Conservation (phyloP, 2,888 invertebrate species). For the Parnassius orleans region DNA sequence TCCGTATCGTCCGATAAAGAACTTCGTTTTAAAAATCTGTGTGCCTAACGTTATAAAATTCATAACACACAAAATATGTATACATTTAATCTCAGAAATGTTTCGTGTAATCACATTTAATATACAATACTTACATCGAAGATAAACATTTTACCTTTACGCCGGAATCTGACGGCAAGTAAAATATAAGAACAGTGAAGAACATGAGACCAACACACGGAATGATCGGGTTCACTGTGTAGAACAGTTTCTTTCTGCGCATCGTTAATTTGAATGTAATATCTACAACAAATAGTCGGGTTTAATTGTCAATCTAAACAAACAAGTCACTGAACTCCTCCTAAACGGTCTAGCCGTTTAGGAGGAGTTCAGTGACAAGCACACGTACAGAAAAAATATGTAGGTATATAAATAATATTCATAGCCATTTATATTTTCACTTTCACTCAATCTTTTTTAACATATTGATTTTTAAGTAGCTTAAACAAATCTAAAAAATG, state of each 20-base stretch:
- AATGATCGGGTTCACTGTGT: slow-evolving; percentile 97
- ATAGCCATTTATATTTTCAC: no score
- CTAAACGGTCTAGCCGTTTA: no score
- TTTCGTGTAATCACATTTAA: not conserved
- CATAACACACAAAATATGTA: slow-evolving; percentile 11
- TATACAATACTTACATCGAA: slow-evolving; percentile 23
- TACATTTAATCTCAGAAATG: slow-evolving; percentile 3
- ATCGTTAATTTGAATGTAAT: slow-evolving; percentile 99
- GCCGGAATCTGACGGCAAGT: slow-evolving; percentile 97
- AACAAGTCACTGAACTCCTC: no score
- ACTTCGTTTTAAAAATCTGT: slow-evolving; percentile 23
- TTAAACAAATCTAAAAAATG: no score
- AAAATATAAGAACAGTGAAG: slow-evolving; percentile 97
- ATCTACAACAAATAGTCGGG: slow-evolving; percentile 83
- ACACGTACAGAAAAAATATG: no score
- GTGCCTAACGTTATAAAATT: slow-evolving; percentile 9
- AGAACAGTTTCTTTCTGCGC: slow-evolving; percentile 98
- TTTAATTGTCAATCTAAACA: no score
- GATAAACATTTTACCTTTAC: slow-evolving; percentile 86
- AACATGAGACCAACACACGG: slow-evolving; percentile 99
- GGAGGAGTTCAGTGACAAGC: no score
- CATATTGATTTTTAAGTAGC: no score
- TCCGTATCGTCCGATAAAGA: no score
- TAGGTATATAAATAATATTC: no score
- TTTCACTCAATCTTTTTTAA: no score